Conservation (phyloP, 2,113 vertebrate genomes). For the Psilopogon haemacephalus region DNA sequence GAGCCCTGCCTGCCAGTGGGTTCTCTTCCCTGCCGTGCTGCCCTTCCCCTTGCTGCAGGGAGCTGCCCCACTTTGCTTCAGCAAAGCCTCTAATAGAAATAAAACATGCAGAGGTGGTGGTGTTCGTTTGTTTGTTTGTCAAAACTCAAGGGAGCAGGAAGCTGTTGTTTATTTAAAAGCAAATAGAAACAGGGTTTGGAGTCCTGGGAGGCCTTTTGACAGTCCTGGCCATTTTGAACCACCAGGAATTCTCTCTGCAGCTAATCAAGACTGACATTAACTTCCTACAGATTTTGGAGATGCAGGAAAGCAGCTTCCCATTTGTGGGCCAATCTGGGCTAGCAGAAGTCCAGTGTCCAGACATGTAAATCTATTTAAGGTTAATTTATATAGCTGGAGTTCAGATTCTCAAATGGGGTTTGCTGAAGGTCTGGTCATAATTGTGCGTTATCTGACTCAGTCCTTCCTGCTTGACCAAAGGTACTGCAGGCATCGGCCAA, state of each 20-base stretch:
- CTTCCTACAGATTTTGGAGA: background rate
- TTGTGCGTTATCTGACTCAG: background rate
- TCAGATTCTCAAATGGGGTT: background rate
- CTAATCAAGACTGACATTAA: fast-evolving
- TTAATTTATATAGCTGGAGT: background rate
- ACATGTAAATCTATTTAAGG: background rate
- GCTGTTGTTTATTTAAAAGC: background rate
- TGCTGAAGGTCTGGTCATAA: background rate
- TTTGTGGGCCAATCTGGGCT: background rate
- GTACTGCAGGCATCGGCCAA: background rate
- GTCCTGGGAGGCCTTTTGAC: background rate
- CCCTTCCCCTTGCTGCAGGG: background rate
- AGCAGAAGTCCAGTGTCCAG: background rate
- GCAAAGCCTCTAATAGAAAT: background rate
- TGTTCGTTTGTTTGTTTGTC: background rate
- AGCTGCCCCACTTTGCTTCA: background rate
- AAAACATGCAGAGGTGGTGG: background rate
- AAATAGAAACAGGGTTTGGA: background rate
- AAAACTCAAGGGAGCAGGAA: background rate
- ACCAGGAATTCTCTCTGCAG: background rate
- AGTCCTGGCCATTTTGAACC: background rate
- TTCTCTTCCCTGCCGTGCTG: background rate
- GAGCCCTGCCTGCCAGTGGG: background rate
- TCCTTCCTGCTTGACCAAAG: background rate
- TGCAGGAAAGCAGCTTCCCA: background rate